Evolutionary conservation across 2,888 invertebrate species (phyloP).

Genomic region (Aphodius sticticus): DNA sequence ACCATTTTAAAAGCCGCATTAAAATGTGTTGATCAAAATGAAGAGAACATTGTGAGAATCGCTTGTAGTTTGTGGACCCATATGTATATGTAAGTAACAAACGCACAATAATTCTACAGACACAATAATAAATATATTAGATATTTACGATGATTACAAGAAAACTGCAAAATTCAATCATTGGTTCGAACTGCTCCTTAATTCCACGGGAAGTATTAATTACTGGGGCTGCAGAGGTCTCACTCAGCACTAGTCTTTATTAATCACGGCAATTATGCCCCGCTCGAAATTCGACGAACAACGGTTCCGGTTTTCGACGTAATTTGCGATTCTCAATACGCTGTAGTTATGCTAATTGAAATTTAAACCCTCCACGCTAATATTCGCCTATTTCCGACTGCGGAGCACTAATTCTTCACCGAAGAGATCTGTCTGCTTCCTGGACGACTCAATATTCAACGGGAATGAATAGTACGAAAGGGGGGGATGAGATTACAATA

Average conservation of each 20-base stretch:
- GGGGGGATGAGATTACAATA: too few relatives aligned
- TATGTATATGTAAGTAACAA: too few relatives aligned
- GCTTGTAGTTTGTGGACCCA: too few relatives aligned
- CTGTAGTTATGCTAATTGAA: background rate
- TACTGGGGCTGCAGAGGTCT: background rate
- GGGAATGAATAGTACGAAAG: too few relatives aligned
- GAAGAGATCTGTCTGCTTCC: too few relatives aligned
- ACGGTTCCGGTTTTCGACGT: background rate
- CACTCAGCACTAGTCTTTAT: background rate
- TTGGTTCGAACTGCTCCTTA: background rate
- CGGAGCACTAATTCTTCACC: background rate
- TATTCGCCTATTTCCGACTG: background rate
- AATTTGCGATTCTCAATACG: constrained; percentile 4
- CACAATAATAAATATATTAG: too few relatives aligned
- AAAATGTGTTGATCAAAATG: too few relatives aligned
- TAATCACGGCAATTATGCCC: background rate
- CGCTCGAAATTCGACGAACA: background rate
- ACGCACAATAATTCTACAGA: background rate
- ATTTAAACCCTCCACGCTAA: background rate
- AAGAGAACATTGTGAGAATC: too few relatives aligned
- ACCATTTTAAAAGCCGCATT: too few relatives aligned
- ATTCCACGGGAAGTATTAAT: background rate
- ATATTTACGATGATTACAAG: too few relatives aligned
- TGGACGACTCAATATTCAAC: too few relatives aligned
- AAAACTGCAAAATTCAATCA: background rate